A percentile compares a stretch with the other conserved stretches of the same genome.
These are phyloP conservation scores for Carcharodon carcharias DNA, from an alignment of 2,797 vertebrate species.

Conservation along the genomic window DNA sequence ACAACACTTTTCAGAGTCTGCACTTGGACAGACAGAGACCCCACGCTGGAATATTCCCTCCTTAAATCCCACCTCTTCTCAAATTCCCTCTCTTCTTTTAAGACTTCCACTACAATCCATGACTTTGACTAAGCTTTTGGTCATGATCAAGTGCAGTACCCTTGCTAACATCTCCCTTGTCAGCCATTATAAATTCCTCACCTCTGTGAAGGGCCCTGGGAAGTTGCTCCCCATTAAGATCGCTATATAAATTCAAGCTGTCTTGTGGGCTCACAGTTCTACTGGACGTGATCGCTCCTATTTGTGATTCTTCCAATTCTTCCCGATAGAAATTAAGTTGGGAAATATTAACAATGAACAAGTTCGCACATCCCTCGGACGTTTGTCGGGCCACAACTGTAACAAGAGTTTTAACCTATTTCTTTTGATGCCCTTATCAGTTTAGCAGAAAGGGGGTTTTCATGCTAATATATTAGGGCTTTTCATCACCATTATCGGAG, in stretches of 20 bases:
- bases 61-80: background rate
- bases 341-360: background rate
- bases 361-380: background rate
- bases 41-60: background rate
- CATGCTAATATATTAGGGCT: background rate
- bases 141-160: no score
- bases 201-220: background rate
- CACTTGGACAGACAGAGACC: background rate
- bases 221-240: background rate
- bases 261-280: background rate
- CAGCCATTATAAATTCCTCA: background rate
- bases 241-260: background rate
- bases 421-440: background rate
- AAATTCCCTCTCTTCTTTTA: background rate
- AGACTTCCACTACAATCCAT: background rate
- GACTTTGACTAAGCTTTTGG: background rate
- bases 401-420: background rate
- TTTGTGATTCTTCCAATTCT: background rate
- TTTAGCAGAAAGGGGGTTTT: background rate
- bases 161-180: background rate
- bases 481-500: background rate
- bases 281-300: background rate
- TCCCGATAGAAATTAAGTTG: background rate
- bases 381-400: background rate
- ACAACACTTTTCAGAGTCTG: background rate